Evolutionary conservation across 2,113 vertebrate genomes (phyloP), one percentile per base, ranked within the genome.

Genomic region (Entomyzon cyanotis): DNA sequence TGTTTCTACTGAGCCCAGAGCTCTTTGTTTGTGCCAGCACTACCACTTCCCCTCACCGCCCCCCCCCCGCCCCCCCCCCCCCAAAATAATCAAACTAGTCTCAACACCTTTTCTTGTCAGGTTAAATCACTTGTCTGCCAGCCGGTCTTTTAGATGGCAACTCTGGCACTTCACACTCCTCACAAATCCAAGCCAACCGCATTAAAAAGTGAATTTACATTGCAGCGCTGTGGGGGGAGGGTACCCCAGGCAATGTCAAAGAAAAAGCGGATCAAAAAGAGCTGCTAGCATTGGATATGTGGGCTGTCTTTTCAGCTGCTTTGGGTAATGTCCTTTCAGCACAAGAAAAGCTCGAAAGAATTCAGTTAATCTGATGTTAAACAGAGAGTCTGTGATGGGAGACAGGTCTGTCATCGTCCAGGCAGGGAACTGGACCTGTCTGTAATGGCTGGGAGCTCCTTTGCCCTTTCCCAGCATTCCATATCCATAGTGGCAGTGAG

Each of bases 281-380:
- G 27, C 91, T 89, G 73, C 89, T 80, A 14, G 73, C 68, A 31
- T 52, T 90, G 84, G 89, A 31, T 81, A 41, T 0, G 2, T 50
- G 67, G 63, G 67, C 76, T 94, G 67, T 86, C 92, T 84, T 92
- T 90, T 90, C 82, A 62, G 83, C 67, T 77, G 63, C 92, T 95
- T 83, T 88, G 52, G 90, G 90, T 33, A 37, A 82, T 3, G 37
- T 92, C 75, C 63, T 92, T 88, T 95, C 89, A 93, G 93, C 91
- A 65, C 55, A 93, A 90, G 88, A 93, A 94, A 94, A 96, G 87
- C 94, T 90, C 78, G 12, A 85, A 94, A 87, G 92, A 91, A 94
- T 95, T 87, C 11, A 2, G 65, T 93, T 94, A 87, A 96, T 96
- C 94, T 94, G 87, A 65, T 93, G 84, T 91, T 87, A 91, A 93